phyloP scores from a whole-genome alignment of 2,888 invertebrate genomes.

The Pollenia labialis region DNA sequence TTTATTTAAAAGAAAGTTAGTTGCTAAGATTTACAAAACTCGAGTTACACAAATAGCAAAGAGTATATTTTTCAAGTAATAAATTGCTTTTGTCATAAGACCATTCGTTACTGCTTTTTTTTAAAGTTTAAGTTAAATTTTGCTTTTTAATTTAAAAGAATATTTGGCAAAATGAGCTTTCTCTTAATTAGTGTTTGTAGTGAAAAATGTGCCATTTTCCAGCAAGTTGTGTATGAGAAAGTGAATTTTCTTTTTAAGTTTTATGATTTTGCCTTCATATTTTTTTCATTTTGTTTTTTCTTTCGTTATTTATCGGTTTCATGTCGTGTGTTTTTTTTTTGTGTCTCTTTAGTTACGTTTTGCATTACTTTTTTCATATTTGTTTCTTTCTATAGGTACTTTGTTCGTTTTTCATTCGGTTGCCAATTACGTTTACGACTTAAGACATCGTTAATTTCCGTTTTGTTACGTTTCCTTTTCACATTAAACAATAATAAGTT shows the following conservation, averaged over 20 bases:
- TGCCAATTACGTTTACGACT: slow-evolving; percentile 69
- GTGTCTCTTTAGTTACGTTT: slow-evolving; percentile 65
- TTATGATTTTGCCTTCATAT: slow-evolving; percentile 45
- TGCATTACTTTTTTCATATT: slow-evolving; percentile 51
- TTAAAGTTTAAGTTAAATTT: background rate
- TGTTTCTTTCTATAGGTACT: slow-evolving; percentile 45
- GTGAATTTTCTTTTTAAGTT: slow-evolving; percentile 47
- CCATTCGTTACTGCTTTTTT: slow-evolving; percentile 34
- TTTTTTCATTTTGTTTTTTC: slow-evolving; percentile 31
- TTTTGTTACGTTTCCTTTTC: slow-evolving; percentile 72
- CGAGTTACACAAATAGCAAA: slow-evolving; percentile 6
- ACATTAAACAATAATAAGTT: slow-evolving; percentile 61
- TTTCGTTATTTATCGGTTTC: slow-evolving; percentile 47
- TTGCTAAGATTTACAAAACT: background rate
- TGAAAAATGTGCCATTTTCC: slow-evolving; percentile 18
- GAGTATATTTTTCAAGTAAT: background rate
- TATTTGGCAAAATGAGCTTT: slow-evolving; percentile 2
- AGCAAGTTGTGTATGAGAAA: slow-evolving; percentile 21
- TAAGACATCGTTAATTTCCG: slow-evolving; percentile 71
- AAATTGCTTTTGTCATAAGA: slow-evolving; percentile 42
- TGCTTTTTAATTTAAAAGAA: background rate
- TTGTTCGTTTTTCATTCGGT: slow-evolving; percentile 66
- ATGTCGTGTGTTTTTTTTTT: slow-evolving; percentile 26
- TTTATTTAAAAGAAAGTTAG: background rate
- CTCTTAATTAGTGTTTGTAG: background rate